Evolutionary conservation across 2,797 vertebrate genomes (phyloP), one percentile per base, ranked within the genome.

Genomic region (Malacoctenus gilli): DNA sequence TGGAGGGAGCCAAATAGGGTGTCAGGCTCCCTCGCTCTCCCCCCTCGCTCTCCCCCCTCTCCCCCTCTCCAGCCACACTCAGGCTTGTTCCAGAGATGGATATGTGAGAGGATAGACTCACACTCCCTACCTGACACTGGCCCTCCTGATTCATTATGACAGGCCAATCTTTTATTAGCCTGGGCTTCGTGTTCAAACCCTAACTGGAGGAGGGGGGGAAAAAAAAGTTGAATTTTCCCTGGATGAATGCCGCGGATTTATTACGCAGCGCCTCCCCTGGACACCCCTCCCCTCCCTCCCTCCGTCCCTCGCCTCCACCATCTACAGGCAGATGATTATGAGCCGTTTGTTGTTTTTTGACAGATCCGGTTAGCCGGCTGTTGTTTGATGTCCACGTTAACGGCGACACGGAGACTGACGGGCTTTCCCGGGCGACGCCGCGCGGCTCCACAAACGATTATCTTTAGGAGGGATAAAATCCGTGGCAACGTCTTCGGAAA

Each of bases 91-190:
- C 71, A 71, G 80, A 90, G 88, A 89, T 86, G 79, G 86, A 90
- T 88, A 84, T 85, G 82, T 82, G 82, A 86, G 82, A 81, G 87
- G 83, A 90, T 88, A 80, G 87, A 90, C 89, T 90, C 89, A 87
- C 89, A 89, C 85, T 86, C 69, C 82, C 85, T 83, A 76, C 63
- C 86, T 91, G 90, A 90, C 92, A 90, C 79, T 64, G 86, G 75
- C 63, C 76, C 82, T 77, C 72, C 77, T 92, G 90, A 92, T 92
- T 92, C 89, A 92, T 92, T 91, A 89, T 89, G 91, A 91, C 91
- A 90, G 91, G 81, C 74, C 89, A 90, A 91, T 92, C 89, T 93
- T 92, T 92, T 92, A 92, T 92, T 91, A 92, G 90, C 87, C 87
- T 59, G 75, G 78, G 79, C 78, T 85, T 89, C 85, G 69, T 90